Evolutionary conservation across 2,888 invertebrate genomes (phyloP), one percentile per base, ranked within the genome.

Genomic region (Cecidostiba fungosa): DNA sequence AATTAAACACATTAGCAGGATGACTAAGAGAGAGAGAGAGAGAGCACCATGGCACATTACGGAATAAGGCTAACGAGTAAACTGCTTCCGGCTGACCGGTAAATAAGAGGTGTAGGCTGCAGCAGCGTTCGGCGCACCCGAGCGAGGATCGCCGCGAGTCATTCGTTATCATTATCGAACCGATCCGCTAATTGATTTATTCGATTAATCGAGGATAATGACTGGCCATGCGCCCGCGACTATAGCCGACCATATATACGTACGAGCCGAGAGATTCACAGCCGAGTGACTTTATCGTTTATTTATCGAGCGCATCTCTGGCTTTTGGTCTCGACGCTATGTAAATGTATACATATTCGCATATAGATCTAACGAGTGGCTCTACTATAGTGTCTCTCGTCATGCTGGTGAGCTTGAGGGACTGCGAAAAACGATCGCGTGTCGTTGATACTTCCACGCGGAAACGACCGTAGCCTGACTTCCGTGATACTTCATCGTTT

Each of bases 101-200:
- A 39, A 72, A 43, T 72, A 39, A 43, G 72, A 23, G 39, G 23
- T 14, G 43, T 14, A 23, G 32, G 70, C 12, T n/a, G 72, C 12
- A 39, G 14, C 39, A 36, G 70, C 1, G 70, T 32, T 16, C 36
- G 54, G 54, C 32, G 29, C 54, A 36, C 54, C 54, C 76, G 14
- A 26, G 16, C 50, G 76, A n/a, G n/a, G 36, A 77, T 72, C 80
- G 81, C 85, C 76, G 36, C 82, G 82, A 88, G 85, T 88, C 87
- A 89, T 89, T 89, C 88, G 88, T 89, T 90, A 90, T 89, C 89
- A 88, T 90, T 90, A 91, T 89, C 89, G 84, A 54, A 81, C 66
- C 88, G 88, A 90, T 89, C 87, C 90, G 87, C 86, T 92, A 92
- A 92, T 92, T 91, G 91, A 91, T 92, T 91, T 91, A 91, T 91